These are phyloP conservation scores for Oxyruncus cristatus DNA, from an alignment of 2,113 vertebrate genomes.

Conservation along the genomic window DNA sequence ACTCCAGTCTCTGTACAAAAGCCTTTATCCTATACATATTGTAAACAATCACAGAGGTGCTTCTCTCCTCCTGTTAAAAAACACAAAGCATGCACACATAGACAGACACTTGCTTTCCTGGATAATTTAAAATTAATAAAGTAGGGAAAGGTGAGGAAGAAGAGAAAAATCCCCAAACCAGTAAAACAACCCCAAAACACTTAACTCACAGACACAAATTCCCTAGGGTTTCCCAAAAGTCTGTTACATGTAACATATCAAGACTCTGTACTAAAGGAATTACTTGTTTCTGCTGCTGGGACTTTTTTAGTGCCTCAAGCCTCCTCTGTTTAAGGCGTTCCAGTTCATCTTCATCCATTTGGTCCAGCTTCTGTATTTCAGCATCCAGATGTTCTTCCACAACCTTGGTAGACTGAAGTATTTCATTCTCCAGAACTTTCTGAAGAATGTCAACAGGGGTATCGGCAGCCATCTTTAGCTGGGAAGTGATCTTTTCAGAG, in stretches of 20 bases:
- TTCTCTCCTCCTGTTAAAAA: not conserved
- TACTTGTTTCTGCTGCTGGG: conserved; percentile 98
- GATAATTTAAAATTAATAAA: not conserved
- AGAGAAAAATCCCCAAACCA: not conserved
- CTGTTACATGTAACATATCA: not conserved
- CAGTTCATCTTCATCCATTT: conserved; percentile 91
- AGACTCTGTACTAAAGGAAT: not conserved
- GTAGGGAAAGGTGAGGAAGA: not conserved
- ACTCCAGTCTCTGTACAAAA: not conserved
- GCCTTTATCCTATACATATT: not conserved
- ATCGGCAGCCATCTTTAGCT: conserved; percentile 81
- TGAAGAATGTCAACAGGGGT: conserved; percentile 82
- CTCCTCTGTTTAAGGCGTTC: conserved; percentile 89
- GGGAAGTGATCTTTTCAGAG: not conserved
- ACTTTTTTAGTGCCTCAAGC: conserved; percentile 89
- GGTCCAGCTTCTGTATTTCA: conserved; percentile 86
- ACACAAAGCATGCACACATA: not conserved
- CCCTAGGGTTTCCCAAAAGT: not conserved
- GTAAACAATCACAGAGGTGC: not conserved
- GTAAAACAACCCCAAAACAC: not conserved
- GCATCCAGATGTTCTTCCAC: conserved; percentile 91
- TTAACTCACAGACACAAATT: not conserved
- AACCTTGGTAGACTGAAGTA: conserved; percentile 85
- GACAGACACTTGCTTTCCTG: not conserved
- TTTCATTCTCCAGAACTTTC: conserved; percentile 87